Evolutionary conservation across 2,797 vertebrate species (phyloP).

Genomic region (Sylvilagus floridanus): DNA sequence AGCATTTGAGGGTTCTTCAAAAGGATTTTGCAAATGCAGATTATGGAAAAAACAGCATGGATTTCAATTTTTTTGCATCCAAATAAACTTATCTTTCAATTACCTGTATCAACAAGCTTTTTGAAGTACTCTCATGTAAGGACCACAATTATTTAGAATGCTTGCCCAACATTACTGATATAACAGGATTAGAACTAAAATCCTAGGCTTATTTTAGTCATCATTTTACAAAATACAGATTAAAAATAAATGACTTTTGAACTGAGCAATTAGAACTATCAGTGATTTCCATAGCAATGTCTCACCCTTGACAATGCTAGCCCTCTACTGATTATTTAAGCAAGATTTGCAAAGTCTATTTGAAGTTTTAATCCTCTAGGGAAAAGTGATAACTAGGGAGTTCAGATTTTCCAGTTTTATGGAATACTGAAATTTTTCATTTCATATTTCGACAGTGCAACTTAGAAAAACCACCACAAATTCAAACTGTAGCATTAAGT

Average conservation of each 20-base stretch:
- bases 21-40: too few species aligned
- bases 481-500: not conserved
- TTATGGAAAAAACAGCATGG: too few species aligned
- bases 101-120: too few species aligned
- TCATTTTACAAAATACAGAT: not conserved
- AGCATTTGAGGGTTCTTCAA: too few species aligned
- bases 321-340: constrained; percentile 45
- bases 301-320: not conserved
- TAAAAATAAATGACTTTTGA: constrained; percentile 3
- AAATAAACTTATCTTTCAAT: too few species aligned
- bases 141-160: not conserved
- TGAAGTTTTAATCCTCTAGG: not conserved
- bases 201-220: not conserved
- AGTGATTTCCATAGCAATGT: not conserved
- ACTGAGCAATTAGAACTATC: not conserved
- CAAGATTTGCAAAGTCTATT: not conserved
- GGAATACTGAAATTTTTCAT: constrained; percentile 3
- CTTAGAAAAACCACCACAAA: constrained; percentile 49
- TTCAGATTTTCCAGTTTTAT: constrained; percentile 30
- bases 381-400: not conserved
- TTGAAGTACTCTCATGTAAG: not conserved
- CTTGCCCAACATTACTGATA: not conserved
- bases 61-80: too few species aligned
- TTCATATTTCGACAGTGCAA: not conserved
- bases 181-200: not conserved